Evolutionary conservation across 2,113 vertebrate species (phyloP), one percentile per base, ranked within the genome.

Genomic region (Reinhardtius hippoglossoides): DNA sequence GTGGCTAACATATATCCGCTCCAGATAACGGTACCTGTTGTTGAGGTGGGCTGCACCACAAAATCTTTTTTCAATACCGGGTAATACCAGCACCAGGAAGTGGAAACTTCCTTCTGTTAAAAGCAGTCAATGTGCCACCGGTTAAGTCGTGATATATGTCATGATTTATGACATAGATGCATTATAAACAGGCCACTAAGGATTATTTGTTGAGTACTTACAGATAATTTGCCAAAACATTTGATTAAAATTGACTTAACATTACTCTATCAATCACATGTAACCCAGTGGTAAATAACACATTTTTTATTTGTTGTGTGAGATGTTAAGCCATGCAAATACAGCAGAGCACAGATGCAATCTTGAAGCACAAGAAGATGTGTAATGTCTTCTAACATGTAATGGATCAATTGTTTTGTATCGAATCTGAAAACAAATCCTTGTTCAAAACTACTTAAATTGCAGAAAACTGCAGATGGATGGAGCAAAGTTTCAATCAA

Each of bases 1-100:
- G 14, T 71, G 50, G 67, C 61, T 67, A 81, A 74, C 24, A 18
- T 26, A 44, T 26, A 37, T 55, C 15, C 4, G 65, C 44, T 65
- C 1, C 26, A 55, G 20, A 64, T 70, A 82, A 79, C 59, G 71
- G 72, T 73, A 80, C 68, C 78, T 76, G 85, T 70, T 71, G 75
- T 70, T 54, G 27, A 15, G 35, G 59, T n/a, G 12, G 21, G 48
- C 48, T 44, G 50, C 20, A 26, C 20, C 67, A 58, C 52, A 24
- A n/a, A 20, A 20, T 21, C 1, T 54, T 2, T 6, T 54, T 54
- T 54, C 8, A 21, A n/a, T n/a, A 21, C 50, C 50, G 7, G 20
- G 50, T 50, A 18, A 50, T 20, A 6, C 46, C 18, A 42, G 40
- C 2, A 42, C 40, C 40, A 42, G 40, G 40, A 42, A 3, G 15